Conservation (phyloP, 2,888 invertebrate genomes). For the Machimus rusticus region DNA sequence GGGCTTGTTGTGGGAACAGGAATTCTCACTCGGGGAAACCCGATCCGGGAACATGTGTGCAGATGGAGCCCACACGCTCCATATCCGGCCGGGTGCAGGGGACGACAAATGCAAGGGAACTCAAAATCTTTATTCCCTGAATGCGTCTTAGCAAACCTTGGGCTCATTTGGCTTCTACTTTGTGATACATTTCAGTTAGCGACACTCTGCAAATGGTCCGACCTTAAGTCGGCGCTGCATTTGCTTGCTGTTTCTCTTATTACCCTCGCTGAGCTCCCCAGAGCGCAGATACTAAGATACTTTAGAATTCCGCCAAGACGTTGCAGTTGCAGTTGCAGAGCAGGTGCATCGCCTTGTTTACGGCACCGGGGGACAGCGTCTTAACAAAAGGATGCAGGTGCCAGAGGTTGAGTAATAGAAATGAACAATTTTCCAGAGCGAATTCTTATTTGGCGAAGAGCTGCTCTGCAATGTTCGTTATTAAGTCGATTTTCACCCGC, state of each 20-base stretch:
- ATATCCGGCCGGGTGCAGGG: not conserved
- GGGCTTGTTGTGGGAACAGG: not conserved
- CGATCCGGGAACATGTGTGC: not conserved
- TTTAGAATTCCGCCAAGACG: not conserved
- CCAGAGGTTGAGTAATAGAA: not conserved
- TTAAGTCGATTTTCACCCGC: not conserved
- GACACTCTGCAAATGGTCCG: not conserved
- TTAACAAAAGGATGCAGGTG: not conserved
- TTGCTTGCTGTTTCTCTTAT: not conserved
- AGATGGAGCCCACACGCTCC: not conserved
- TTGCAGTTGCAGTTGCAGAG: not conserved
- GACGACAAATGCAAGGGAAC: not conserved
- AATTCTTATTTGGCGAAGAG: not conserved
- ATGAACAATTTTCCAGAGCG: not conserved
- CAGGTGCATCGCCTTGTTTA: not conserved
- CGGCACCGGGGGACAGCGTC: not conserved
- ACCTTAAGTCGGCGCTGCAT: not conserved
- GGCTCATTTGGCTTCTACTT: not conserved
- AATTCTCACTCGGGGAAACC: not conserved
- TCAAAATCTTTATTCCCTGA: not conserved
- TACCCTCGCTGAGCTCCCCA: not conserved
- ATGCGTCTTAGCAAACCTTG: not conserved
- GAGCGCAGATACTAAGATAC: not conserved
- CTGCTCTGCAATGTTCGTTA: not conserved
- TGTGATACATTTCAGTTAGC: not conserved